phyloP scores from a whole-genome alignment of 2,113 vertebrate species.

The Helogale parvula region DNA sequence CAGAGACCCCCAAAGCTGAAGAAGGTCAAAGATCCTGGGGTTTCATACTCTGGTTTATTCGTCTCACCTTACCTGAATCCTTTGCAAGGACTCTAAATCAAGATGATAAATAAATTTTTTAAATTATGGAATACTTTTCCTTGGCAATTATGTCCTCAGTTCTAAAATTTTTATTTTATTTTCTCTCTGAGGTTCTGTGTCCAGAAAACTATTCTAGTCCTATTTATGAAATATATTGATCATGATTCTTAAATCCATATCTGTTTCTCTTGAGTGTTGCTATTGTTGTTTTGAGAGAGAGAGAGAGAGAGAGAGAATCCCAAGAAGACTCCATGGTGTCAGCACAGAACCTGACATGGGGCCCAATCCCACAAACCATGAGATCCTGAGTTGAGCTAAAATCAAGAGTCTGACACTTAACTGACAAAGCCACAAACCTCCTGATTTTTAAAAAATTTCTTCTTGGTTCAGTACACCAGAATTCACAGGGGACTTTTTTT shows the following conservation, averaged over 20 bases:
- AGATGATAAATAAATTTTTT: background rate
- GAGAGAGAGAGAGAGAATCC: no score
- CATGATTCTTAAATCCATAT: background rate
- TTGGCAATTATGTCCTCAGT: background rate
- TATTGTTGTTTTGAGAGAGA: no score
- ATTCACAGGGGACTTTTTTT: background rate
- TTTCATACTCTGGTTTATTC: background rate
- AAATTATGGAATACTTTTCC: background rate
- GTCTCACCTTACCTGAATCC: background rate
- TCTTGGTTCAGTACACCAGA: no score
- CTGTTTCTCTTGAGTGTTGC: background rate
- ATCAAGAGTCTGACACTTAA: no score
- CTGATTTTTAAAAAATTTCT: no score
- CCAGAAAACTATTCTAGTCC: no score
- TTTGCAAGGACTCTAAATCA: background rate
- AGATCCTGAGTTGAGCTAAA: no score
- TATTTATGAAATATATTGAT: background rate
- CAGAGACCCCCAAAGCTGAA: background rate
- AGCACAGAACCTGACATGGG: no score
- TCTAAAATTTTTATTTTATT: background rate
- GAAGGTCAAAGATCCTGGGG: background rate
- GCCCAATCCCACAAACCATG: no score
- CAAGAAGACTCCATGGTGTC: no score
- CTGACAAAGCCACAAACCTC: no score
- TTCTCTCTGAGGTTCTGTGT: background rate